Evolutionary conservation across 2,888 invertebrate species (phyloP), one percentile per base, ranked within the genome.

Genomic region (Pediacus dermestoides): DNA sequence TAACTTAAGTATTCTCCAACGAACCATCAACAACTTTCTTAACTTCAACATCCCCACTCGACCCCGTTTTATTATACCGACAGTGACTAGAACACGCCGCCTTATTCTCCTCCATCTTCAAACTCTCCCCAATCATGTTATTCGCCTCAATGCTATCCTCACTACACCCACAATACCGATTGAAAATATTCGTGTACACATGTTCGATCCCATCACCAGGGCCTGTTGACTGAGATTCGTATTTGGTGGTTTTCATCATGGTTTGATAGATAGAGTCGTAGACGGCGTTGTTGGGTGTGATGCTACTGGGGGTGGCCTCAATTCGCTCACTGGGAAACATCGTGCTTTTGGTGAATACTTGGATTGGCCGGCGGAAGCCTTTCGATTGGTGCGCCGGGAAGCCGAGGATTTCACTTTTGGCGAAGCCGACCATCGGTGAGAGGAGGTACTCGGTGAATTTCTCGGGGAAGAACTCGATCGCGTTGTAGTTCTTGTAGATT

Each of bases 381-480:
- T 88, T 90, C 49, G 87, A 83, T 42, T 84, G 81, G 57, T 82
- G 77, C 2, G 90, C 85, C 1, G 79, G 77, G 40, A 81, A 82
- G 15, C 88, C 90, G 26, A 95, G 72, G 2, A 88, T 82, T 62
- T 89, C 89, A 63, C 88, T 89, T 63, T 88, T 89, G 60, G 83
- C 84, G 71, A 95, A 96, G 2, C 95, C 95, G 27, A 96, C 88
- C 63, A 92, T 92, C 0, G 85, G 77, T 12, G 88, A 87, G 2
- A 96, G 74, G 21, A 99, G 76, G 70, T 88, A 97, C 61, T 94
- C 90, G 33, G 88, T 86, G 68, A 97, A 99, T 62, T 88, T 86
- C 55, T 91, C 85, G 4, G 99, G 99, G 55, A 84, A 85, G 62
- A 99, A 79, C 64, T 88, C 82, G 52, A 95, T 91, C 34, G 76